Evolutionary conservation across 1,140 invertebrate genomes (phyloP).

Genomic region (Drosophila ercepeae): DNA sequence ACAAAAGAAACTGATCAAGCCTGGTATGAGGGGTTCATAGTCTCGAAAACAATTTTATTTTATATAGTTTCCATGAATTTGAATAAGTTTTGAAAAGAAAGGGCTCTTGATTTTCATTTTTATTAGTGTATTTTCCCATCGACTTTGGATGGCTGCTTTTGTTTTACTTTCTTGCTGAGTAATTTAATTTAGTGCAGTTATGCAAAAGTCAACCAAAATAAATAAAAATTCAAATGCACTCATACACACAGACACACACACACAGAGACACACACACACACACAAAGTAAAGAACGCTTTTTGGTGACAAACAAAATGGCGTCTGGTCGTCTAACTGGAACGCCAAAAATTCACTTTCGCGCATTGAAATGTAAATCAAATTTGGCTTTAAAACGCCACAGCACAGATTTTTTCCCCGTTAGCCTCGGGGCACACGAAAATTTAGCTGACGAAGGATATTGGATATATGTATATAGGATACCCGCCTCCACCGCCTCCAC

Average conservation of each 20-base stretch:
- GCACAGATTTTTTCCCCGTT: conserved; percentile 55
- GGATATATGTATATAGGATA: neutral
- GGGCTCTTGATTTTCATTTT: neutral
- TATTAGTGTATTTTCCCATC: conserved; percentile 13
- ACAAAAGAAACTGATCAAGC: neutral
- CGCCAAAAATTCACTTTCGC: conserved; percentile 66
- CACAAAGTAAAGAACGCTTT: too few relatives aligned
- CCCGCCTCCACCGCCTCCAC: too few relatives aligned
- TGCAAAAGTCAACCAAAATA: conserved; percentile 69
- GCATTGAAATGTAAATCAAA: conserved; percentile 78
- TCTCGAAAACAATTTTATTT: neutral
- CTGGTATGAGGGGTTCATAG: neutral
- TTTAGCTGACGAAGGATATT: conserved; percentile 43
- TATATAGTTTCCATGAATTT: neutral
- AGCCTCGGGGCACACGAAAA: conserved; percentile 40
- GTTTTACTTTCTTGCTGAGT: conserved; percentile 56
- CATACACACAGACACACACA: neutral
- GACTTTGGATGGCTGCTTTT: neutral
- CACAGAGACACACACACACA: too few relatives aligned
- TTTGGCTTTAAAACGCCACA: conserved; percentile 68
- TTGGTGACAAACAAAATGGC: conserved; percentile 53
- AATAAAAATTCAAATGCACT: conserved; percentile 69
- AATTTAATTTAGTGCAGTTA: conserved; percentile 70
- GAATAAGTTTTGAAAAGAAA: too few relatives aligned
- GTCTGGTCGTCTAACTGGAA: conserved; percentile 56